Evolutionary conservation across 1,140 invertebrate genomes (phyloP).

Genomic region (Mesaphorura yosii): DNA sequence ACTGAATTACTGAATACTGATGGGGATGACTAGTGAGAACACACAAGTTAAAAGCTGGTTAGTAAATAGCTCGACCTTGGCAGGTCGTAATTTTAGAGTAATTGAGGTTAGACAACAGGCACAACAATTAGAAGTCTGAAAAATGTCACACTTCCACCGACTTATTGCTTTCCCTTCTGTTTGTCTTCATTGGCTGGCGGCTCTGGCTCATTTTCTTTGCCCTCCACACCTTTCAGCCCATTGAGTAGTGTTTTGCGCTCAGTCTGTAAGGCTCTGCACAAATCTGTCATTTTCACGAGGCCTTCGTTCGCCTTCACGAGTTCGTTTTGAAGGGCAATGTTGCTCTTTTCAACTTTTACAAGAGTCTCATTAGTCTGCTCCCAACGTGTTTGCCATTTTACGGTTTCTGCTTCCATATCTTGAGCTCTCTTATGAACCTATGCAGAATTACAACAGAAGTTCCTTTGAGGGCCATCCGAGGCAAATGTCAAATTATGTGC

Average conservation of each 20-base stretch:
- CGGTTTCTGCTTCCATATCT: slow-evolving; percentile 25
- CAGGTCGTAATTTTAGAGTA: too few species aligned
- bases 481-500: neutral
- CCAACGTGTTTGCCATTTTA: slow-evolving; percentile 27
- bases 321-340: slow-evolving; percentile 19
- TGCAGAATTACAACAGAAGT: too few species aligned
- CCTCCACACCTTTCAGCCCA: slow-evolving; percentile 11
- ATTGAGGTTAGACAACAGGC: too few species aligned
- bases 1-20: too few species aligned
- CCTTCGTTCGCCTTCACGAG: slow-evolving; percentile 19
- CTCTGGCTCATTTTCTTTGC: slow-evolving; percentile 1
- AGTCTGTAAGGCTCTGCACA: slow-evolving; percentile 24
- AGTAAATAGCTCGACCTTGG: too few species aligned
- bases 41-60: too few species aligned
- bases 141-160: too few species aligned
- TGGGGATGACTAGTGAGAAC: too few species aligned
- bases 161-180: too few species aligned
- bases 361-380: slow-evolving; percentile 23
- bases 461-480: too few species aligned
- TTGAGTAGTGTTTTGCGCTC: slow-evolving; percentile 25
- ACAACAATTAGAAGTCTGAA: too few species aligned
- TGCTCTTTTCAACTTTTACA: slow-evolving; percentile 18
- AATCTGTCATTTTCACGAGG: slow-evolving; percentile 24
- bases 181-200: neutral
- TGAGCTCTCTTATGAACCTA: slow-evolving; percentile 26